Base-by-base conservation (phyloP, 2,113 vertebrate genomes). In the Delphinapterus leucas region DNA sequence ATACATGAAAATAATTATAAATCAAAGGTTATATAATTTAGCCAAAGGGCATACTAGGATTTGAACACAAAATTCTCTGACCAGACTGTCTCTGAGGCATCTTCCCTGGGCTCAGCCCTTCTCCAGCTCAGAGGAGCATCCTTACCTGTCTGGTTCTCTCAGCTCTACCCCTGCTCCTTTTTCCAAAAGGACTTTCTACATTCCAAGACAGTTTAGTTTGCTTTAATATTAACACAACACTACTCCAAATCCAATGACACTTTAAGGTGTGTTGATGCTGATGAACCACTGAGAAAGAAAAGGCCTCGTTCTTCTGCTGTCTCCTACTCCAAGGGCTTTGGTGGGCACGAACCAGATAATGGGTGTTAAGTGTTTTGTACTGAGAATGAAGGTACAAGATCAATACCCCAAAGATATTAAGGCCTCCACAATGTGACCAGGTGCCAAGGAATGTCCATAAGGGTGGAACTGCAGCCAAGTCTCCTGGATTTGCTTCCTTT, bases 201-300 rank as follows among this genome's bases (percentile, higher is more conserved):
- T 82, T 61, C 88, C 85, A 91, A 74, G 65, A 49, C 60, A 82
- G 76, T 26, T 96, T 25, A 74, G 20, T 83, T 90, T 80, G 38
- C 47, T 93, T 93, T 77, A 81, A 58, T 44, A 82, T 10, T 33
- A 93, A 88, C 55, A 95, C 11, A 44, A 84, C 15, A 36, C 28
- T 49, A 63, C 53, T 92, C n/a, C 85, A 89, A 95, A 88, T 67
- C 38, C 91, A 91, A 33, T 4, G n/a, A 70, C 53, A 83, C 28
- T 84, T 77, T 76, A 85, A 82, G 53, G 67, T 7, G 21, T 88
- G 44, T 85, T 95, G 79, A 79, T 44, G 31, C 79, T 88, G 84
- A 71, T 87, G 77, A 77, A 71, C 97, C n/a, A 49, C 41, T 28
- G 74, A 47, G 65, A 88, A 84, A 93, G 61, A 90, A 88, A 95